Conservation (phyloP, 2,113 vertebrate species). For the Cyprinodon variegatus region DNA sequence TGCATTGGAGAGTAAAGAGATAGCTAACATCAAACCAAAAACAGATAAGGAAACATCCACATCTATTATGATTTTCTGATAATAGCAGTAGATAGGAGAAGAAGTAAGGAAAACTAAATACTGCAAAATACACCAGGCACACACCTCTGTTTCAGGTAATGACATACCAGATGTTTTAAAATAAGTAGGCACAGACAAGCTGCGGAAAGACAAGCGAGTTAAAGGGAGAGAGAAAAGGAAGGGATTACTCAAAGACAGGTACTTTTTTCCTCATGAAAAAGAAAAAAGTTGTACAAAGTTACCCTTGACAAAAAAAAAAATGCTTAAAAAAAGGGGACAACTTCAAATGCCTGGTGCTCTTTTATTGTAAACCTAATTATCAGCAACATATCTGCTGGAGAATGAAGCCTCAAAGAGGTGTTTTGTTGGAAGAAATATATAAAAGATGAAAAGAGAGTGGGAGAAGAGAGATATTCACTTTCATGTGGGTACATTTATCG, state of each 20-base stretch:
- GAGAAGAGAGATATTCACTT: conserved; percentile 58
- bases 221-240: conserved; percentile 48
- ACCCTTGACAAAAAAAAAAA: conserved; percentile 27
- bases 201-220: conserved; percentile 56
- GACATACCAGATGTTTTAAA: conserved; percentile 63
- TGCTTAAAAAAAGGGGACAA: conserved; percentile 45
- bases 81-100: conserved; percentile 33
- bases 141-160: conserved; percentile 68
- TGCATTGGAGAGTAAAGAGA: conserved; percentile 28
- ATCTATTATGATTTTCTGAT: conserved; percentile 34
- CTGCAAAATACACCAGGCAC: conserved; percentile 31
- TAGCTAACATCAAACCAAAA: conserved; percentile 24
- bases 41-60: conserved; percentile 18
- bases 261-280: not conserved
- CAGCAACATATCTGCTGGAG: conserved; percentile 51
- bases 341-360: conserved; percentile 39
- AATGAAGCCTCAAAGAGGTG: conserved; percentile 37
- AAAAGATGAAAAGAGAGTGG: conserved; percentile 60
- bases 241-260: conserved; percentile 42
- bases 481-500: conserved; percentile 60
- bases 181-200: conserved; percentile 63
- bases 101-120: conserved; percentile 54
- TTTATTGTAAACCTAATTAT: conserved; percentile 69
- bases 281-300: conserved; percentile 46
- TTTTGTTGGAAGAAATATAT: conserved; percentile 63